Evolutionary conservation across 2,888 invertebrate species (phyloP), one percentile per base, ranked within the genome.

Genomic region (Polylopha cassiicola): DNA sequence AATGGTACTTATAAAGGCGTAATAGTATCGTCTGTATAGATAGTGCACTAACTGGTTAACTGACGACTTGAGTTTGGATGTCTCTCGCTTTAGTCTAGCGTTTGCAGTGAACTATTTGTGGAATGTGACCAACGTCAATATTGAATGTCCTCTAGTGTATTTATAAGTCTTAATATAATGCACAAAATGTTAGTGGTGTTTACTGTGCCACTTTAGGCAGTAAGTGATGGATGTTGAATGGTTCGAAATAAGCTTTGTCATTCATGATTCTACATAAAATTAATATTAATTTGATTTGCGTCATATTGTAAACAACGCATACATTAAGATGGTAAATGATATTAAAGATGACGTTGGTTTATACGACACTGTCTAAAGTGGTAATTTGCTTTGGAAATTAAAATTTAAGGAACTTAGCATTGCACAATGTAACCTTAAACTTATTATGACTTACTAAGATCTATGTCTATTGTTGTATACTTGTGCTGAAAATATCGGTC

Each of bases 111-210:
- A 46, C 46, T 44, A 31, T 47, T 37, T 53, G 52, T 47, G 44
- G 50, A 51, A 37, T 53, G 49, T 53, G 50, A 50, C 53, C 51
- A 57, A 58, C 53, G 53, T 65, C 55, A 55, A 54, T 62, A 59
- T 68, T 65, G 42, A 49, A 60, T 66, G 65, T 65, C 62, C 57
- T 55, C 47, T 52, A 58, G 65, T 58, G 53, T 55, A 61, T 55
- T 39, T 46, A 38, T 56, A 46, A 8, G 18, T 59, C 56, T 50
- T 56, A 59, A 59, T 62, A 55, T 58, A 61, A 66, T 52, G 65
- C 61, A 64, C 61, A 60, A 58, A 55, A 51, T 51, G 47, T 54
- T 39, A 53, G 52, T 50, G 27, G 24, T 43, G 26, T 41, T 46
- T 39, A 43, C 33, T 49, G 45, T 38, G 53, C 52, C 47, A 52